Evolutionary conservation across 2,797 vertebrate genomes (phyloP), one percentile per base, ranked within the genome.

Genomic region (Scolopax rusticola): DNA sequence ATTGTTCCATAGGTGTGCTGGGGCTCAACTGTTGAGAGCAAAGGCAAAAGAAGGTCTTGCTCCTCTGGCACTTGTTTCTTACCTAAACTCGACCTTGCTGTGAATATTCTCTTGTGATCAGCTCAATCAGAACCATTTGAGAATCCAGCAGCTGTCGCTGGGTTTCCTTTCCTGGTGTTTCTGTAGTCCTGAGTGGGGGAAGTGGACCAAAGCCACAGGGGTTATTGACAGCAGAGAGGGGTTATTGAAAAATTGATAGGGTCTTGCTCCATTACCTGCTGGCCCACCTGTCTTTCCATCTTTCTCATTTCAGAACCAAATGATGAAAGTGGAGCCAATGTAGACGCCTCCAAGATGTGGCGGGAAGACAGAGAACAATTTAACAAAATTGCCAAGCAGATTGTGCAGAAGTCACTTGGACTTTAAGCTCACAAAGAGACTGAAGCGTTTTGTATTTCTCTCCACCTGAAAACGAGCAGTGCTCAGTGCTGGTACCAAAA

Each of bases 301-400:
- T 78, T 67, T 95, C 57, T 93, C 15, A 1, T 97, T 97, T 70
- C 98, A 99, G 99, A 99, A 95, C 99, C 99, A 2, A 99, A 99
- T 1, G 99, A 99, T 41, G 99, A 99, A 78, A 99, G 99, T 1
- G 99, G 99, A 3, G 99, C 99, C 0, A 99, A 99, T 0, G 99
- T 99, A 4, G 99, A 99, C 0, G 99, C 99, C 10, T 99, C 99
- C 14, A 99, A 99, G 90, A 99, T 99, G 99, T 99, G 99, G 99
- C 98, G 99, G 2, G 99, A 99, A 28, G 99, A 99, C 97, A 91
- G 99, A 43, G 99, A 99, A 76, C 99, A 99, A 74, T 99, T 99
- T 76, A 99, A 99, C 97, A 98, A 84, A 96, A 98, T 99, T 7
- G 99, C 99, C 94, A 98, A 99, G 97, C 99, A 99, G 98, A 99